These are phyloP conservation scores for Rhea pennata DNA, from an alignment of 2,113 vertebrate genomes.

Conservation along the genomic window DNA sequence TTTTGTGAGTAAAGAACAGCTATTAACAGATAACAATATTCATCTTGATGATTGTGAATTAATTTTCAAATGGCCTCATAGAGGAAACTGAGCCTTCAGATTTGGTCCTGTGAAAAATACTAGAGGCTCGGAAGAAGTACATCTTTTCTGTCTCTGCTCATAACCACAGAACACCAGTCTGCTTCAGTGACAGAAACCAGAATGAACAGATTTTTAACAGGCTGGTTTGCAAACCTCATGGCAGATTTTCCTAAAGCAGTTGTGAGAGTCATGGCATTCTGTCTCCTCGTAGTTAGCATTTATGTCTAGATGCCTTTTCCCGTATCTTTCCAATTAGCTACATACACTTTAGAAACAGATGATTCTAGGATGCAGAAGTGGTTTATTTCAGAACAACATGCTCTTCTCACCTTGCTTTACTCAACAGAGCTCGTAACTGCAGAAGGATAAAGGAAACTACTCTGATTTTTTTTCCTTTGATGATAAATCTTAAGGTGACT, in stretches of 20 bases:
- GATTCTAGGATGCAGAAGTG: background rate
- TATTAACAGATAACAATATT: constrained; percentile 33
- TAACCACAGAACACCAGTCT: background rate
- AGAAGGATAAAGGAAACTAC: background rate
- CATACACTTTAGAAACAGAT: background rate
- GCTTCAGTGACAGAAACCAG: background rate
- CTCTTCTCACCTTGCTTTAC: background rate
- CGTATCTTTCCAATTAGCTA: background rate
- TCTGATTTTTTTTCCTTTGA: background rate
- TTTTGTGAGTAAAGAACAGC: constrained; percentile 15
- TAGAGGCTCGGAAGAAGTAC: background rate
- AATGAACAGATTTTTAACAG: background rate
- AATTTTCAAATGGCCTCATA: constrained; percentile 12
- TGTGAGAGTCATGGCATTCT: background rate
- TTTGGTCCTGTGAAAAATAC: background rate
- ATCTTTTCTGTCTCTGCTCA: background rate
- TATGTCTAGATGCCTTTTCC: background rate
- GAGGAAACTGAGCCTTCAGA: background rate
- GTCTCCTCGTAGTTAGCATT: background rate
- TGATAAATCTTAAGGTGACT: background rate
- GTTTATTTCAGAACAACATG: background rate
- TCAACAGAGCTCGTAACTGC: background rate
- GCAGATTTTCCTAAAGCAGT: background rate
- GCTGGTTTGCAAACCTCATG: background rate
- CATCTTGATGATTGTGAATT: background rate